Base-by-base conservation (phyloP, 2,888 invertebrate genomes). In the Ariolimax columbianus region DNA sequence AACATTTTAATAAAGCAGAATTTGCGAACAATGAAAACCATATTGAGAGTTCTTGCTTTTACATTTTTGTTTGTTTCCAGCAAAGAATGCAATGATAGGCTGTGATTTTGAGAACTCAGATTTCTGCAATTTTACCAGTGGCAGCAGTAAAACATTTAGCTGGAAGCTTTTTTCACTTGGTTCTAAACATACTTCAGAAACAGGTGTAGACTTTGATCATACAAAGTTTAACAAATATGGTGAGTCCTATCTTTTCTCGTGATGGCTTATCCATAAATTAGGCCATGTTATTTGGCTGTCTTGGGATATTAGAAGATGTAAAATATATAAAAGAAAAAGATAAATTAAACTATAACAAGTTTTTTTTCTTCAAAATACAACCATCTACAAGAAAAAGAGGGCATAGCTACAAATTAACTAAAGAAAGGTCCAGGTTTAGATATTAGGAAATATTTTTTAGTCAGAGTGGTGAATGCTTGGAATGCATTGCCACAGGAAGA, bases 141-240 rank as follows among this genome's bases (percentile, higher is more conserved):
- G 68, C 26, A 51, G 33, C 70, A 72, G 33, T 23, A 51, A 38
- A 59, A 51, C 26, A 38, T 73, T 75, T 59, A 30, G 55, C 40
- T 82, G 82, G 82, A n/a, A 73, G 63, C 23, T 82, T 11, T 82
- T 75, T 59, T 82, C 82, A 17, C 55, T 70, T 43, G n/a, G 40
- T 33, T 82, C 82, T 33, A 73, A 7, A 30, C 82, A 82, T 43
- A 75, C n/a, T 40, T n/a, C 36, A 26, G 75, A 51, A 55, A 82
- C 82, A 40, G 82, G 82, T 38, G 33, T 82, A 36, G 63, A 82
- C 43, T 82, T 82, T 82, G 82, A 82, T 63, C 82, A 82, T 14
- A 82, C 82, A n/a, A 73, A 63, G 43, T 9, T 11, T 17, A 82
- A 72, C 38, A 82, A 43, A 73, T 82, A 63, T 82, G 82, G 82